Evolutionary conservation across 2,888 invertebrate genomes (phyloP).

Genomic region (Drosophila engyochracea): DNA sequence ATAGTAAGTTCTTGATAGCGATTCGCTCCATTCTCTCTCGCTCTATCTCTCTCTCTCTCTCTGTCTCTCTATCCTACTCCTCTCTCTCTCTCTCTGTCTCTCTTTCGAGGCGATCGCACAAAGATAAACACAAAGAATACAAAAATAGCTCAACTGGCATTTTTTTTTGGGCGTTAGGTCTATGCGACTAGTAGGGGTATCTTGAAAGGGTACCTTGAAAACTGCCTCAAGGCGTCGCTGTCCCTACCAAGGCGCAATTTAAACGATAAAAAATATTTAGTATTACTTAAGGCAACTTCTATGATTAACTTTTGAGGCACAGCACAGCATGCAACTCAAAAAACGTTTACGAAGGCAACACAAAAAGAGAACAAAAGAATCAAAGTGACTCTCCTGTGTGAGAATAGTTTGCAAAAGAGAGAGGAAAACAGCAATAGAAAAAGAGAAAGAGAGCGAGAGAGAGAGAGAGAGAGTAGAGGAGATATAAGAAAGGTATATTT

Average conservation of each 20-base stretch:
- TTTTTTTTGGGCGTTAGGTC: constrained; percentile 1
- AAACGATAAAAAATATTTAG: background rate
- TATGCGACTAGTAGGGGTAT: background rate
- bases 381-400: background rate
- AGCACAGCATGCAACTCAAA: too few relatives aligned
- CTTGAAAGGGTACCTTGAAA: background rate
- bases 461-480: background rate
- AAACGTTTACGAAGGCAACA: background rate
- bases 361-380: background rate
- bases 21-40: constrained; percentile 1
- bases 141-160: constrained; percentile 17
- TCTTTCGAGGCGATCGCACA: constrained; percentile 15
- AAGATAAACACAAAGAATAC: constrained; percentile 18
- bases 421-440: background rate
- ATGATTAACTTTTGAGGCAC: background rate
- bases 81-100: background rate
- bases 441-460: background rate
- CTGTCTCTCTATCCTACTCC: background rate
- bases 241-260: background rate
- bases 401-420: background rate
- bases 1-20: constrained; percentile 46
- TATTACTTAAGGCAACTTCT: background rate
- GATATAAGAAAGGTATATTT: background rate
- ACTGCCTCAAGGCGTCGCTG: background rate
- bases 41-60: background rate